These are phyloP conservation scores for Thamnophis elegans DNA, from an alignment of 2,797 vertebrate genomes.

Conservation along the genomic window DNA sequence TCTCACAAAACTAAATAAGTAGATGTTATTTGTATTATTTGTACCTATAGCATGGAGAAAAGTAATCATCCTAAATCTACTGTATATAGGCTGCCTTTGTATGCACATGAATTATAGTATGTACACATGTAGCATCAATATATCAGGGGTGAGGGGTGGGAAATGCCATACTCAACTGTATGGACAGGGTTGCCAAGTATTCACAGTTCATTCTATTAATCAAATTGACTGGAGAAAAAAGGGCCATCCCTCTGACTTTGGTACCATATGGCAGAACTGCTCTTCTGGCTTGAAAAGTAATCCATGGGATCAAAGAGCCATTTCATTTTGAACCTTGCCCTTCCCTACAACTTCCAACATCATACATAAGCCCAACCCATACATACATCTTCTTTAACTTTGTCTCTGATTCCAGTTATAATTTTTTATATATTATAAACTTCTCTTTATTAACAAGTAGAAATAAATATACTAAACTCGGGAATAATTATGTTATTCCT, in stretches of 20 bases:
- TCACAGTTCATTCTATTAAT: background rate
- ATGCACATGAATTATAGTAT: background rate
- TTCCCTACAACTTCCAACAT: background rate
- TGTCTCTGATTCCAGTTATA: fast-evolving
- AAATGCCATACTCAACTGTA: background rate
- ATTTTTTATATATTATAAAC: background rate
- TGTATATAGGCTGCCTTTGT: background rate
- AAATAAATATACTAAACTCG: fast-evolving
- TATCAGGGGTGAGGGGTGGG: background rate
- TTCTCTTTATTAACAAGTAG: fast-evolving
- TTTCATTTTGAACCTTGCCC: background rate
- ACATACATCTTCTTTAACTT: fast-evolving
- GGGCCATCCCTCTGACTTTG: background rate
- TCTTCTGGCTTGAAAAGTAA: background rate
- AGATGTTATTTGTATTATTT: background rate
- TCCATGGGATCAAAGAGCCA: background rate
- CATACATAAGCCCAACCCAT: background rate
- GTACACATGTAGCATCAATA: background rate
- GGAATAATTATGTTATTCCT: background rate
- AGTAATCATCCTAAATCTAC: background rate
- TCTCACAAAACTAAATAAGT: background rate
- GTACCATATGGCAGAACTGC: background rate
- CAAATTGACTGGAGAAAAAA: background rate
- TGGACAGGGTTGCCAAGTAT: background rate
- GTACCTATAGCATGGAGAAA: background rate